Evolutionary conservation across 2,888 invertebrate species (phyloP).

Genomic region (Epinotia brunnichana): DNA sequence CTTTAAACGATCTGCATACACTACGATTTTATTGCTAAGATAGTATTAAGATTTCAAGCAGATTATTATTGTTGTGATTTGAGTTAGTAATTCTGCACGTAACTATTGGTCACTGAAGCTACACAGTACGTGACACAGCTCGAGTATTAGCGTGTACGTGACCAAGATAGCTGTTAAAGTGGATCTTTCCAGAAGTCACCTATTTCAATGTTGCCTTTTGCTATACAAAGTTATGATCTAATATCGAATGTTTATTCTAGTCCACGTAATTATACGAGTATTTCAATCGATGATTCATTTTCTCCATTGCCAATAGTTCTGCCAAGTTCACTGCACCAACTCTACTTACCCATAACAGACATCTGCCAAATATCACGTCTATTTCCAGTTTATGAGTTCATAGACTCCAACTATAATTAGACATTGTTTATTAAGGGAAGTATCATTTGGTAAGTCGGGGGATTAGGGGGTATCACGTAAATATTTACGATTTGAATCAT

Average conservation of each 20-base stretch:
- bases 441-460: slow-evolving; percentile 21
- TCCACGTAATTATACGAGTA: slow-evolving; percentile 47
- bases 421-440: slow-evolving; percentile 38
- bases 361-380: slow-evolving; percentile 50
- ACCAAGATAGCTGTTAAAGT: not conserved
- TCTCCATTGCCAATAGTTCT: slow-evolving; percentile 54
- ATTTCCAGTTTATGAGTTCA: slow-evolving; percentile 65
- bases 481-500: slow-evolving; percentile 4
- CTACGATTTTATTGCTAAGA: not conserved
- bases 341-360: slow-evolving; percentile 32
- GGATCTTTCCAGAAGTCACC: not conserved
- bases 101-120: not conserved
- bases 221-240: slow-evolving; percentile 11
- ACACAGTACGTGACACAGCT: not conserved
- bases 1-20: not conserved
- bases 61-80: not conserved
- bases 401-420: slow-evolving; percentile 51
- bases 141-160: not conserved
- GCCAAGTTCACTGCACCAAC: slow-evolving; percentile 62
- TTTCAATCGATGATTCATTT: slow-evolving; percentile 58
- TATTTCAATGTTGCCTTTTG: not conserved
- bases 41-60: not conserved
- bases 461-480: slow-evolving; percentile 26
- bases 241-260: slow-evolving; percentile 11
- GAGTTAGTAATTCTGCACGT: no score